Base-by-base conservation (phyloP, 2,113 vertebrate genomes). In the Pterophyllum scalare region DNA sequence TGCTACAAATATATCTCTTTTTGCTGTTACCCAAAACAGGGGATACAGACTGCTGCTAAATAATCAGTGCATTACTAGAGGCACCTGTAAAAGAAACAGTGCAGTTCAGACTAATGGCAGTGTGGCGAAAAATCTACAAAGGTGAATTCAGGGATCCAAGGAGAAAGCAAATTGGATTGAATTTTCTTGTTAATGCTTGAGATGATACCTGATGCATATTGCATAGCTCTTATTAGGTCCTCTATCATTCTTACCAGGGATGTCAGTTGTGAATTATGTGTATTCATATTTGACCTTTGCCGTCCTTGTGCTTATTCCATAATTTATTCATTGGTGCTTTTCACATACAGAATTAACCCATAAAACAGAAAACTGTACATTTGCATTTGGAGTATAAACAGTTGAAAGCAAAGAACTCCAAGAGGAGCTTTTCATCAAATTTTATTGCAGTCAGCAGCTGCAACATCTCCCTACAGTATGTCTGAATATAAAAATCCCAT, bases 261-360 rank as follows among this genome's bases (percentile, higher is more conserved):
- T 87, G 85, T 90, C 87, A 86, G 57, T 75, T 77, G 43, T 85
- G 43, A 93, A 87, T 90, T 80, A 82, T 86, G 58, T 75, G 61
- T 81, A 85, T 83, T 90, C 72, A 77, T 70, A 62, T 75, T 76
- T 87, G 70, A 80, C 89, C 89, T 91, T 59, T 75, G 19, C 57
- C 46, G 89, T 81, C 85, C 67, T 84, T 86, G 72, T 70, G 60
- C 62, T 81, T 26, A 26, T 54, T 80, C 40, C 22, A 17, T 72
- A 78, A 84, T 79, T 22, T 78, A 57, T 72, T 86, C 54, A 82
- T 54, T 11, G 62, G 11, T 67, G 11, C 57, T 59, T 75, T 81
- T 77, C 13, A 1, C 8, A 43, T 26, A 17, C 43, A 82, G 13
- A 80, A 57, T 65, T 28, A 81, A 22, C 57, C 31, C 13, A 2